These are phyloP conservation scores for Gouania willdenowi DNA, from an alignment of 2,797 vertebrate species.

Conservation along the genomic window DNA sequence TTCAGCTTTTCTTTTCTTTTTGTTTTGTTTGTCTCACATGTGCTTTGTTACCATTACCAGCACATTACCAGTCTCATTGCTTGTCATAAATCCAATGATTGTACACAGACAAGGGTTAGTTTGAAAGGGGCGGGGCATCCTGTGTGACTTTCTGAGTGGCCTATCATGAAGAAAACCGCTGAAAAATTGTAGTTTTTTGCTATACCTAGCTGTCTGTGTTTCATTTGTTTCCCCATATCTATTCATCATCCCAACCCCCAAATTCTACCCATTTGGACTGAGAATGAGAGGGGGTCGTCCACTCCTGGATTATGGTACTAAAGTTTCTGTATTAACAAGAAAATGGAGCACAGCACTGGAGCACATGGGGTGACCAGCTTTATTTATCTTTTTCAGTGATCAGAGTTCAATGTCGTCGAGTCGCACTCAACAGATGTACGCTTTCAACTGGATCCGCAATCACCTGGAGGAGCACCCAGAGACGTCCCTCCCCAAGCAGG, in stretches of 20 bases:
- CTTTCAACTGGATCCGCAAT: slow-evolving; percentile 98
- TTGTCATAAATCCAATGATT: slow-evolving; percentile 28
- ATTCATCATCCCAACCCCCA: slow-evolving; percentile 72
- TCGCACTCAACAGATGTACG: slow-evolving; percentile 97
- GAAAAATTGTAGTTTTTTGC: slow-evolving; percentile 59
- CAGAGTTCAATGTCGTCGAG: slow-evolving; percentile 96
- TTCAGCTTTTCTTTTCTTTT: slow-evolving; percentile 4
- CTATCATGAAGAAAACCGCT: slow-evolving; percentile 47
- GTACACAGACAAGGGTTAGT: slow-evolving; percentile 23
- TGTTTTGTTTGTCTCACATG: not conserved
- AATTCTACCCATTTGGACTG: slow-evolving; percentile 80
- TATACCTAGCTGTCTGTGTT: slow-evolving; percentile 75
- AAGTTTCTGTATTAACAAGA: slow-evolving; percentile 72
- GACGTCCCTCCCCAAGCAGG: slow-evolving; percentile 98
- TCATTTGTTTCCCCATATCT: slow-evolving; percentile 80
- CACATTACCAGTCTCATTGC: slow-evolving; percentile 47
- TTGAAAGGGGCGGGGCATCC: too few relatives aligned
- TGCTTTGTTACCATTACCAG: slow-evolving; percentile 39
- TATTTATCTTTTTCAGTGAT: slow-evolving; percentile 74
- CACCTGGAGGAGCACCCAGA: slow-evolving; percentile 97
- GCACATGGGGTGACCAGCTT: slow-evolving; percentile 30
- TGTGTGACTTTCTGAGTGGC: too few relatives aligned
- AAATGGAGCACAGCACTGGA: slow-evolving; percentile 41
- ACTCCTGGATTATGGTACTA: slow-evolving; percentile 79
- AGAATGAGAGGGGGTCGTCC: slow-evolving; percentile 78